Evolutionary conservation across 2,888 invertebrate species (phyloP), one percentile per base, ranked within the genome.

Genomic region (Synergus japonicus): DNA sequence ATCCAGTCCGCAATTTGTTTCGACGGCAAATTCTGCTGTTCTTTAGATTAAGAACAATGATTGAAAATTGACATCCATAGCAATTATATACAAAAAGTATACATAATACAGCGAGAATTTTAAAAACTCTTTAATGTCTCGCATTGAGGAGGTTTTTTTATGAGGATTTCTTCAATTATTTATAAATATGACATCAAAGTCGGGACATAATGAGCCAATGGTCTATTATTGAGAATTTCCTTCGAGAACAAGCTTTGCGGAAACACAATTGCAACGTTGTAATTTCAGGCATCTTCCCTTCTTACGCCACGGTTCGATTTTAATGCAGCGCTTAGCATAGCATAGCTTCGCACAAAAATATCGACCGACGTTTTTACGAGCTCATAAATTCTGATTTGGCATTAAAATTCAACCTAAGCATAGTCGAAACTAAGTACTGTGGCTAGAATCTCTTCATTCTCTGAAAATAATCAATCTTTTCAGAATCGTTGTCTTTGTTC

Each of bases 261-360:
- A 73, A 73, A 73, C 41, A 58, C 73, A 54, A 58, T 73, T 73
- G 73, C 73, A 58, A 73, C 54, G 73, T 73, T 73, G 73, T 73
- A 73, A 73, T 73, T 73, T 73, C 73, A 73, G 73, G 54, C 73
- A 58, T 73, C 73, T 73, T 73, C 41, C 73, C 73, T 73, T 54
- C 49, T 69, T 46, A 49, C 49, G 73, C 54, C 54, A 49, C n/a
- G 54, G 73, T 73, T 73, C 37, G 54, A 73, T 73, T 73, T 73
- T 73, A 73, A 73, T 58, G 73, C 73, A 54, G 73, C 37, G 54
- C 73, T 73, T 73, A 73, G 73, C 54, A 73, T 58, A 54, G 49
- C 15, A 54, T 37, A 41, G 54, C 37, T 54, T 73, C 18, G 73
- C 54, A 29, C n/a, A 54, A 73, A 73, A 73, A 37, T 54, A 73